A percentile compares a stretch with the other conserved stretches of the same genome.
Conservation (phyloP, 2,113 vertebrate genomes). For the Nasalis larvatus region DNA sequence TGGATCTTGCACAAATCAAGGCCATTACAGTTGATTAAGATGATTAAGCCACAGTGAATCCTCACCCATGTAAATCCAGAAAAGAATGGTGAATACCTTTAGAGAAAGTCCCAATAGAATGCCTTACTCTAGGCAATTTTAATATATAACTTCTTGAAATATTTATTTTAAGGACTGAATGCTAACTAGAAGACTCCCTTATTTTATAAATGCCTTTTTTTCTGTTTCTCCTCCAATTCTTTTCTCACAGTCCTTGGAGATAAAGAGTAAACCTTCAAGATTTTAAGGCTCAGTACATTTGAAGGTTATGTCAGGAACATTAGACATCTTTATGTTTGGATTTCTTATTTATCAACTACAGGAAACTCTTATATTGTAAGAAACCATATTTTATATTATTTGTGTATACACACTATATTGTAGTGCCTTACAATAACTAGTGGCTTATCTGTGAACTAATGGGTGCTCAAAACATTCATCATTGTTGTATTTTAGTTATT, state of each 20-base stretch:
- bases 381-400: background rate
- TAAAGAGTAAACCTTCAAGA: background rate
- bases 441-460: background rate
- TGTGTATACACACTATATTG: background rate
- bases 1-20: background rate
- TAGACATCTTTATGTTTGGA: background rate
- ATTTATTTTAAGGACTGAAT: background rate
- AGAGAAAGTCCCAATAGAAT: background rate
- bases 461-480: background rate
- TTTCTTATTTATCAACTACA: background rate
- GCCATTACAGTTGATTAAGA: background rate
- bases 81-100: background rate
- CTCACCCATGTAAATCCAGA: background rate
- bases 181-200: background rate
- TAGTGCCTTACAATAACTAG: background rate
- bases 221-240: background rate
- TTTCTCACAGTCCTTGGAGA: background rate
- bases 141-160: background rate
- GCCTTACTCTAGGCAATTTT: background rate
- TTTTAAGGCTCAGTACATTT: background rate
- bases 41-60: background rate
- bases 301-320: background rate
- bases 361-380: background rate
- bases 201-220: background rate
- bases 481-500: background rate